A percentile compares a stretch with the other conserved stretches of the same genome.
Evolutionary conservation across 2,888 invertebrate genomes (phyloP).

Genomic region (Villa cingulata): DNA sequence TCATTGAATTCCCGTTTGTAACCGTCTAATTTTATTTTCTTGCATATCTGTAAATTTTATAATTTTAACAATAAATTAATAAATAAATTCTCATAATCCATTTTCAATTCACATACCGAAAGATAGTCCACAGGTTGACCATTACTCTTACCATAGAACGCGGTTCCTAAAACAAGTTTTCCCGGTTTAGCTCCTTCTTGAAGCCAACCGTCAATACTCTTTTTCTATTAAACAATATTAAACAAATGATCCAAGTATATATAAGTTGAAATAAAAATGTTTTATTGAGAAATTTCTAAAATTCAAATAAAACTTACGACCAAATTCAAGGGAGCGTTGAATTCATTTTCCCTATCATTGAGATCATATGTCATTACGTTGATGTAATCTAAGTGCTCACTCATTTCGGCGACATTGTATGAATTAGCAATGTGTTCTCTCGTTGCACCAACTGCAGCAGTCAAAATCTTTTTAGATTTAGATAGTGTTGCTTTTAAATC

Average conservation of each 20-base stretch:
- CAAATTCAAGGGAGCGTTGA: slow-evolving; percentile 39
- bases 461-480: slow-evolving; percentile 33
- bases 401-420: slow-evolving; percentile 39
- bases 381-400: slow-evolving; percentile 38
- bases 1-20: slow-evolving; percentile 26
- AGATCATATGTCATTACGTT: slow-evolving; percentile 45
- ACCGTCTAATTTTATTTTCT: slow-evolving; percentile 24
- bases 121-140: slow-evolving; percentile 36
- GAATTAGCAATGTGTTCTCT: slow-evolving; percentile 32
- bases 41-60: slow-evolving; percentile 26
- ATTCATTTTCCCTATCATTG: slow-evolving; percentile 38
- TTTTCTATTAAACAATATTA: too few species aligned
- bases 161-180: slow-evolving; percentile 34
- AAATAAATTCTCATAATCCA: slow-evolving; percentile 38
- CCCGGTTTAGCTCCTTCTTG: slow-evolving; percentile 24
- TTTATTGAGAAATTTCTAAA: background rate
- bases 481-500: slow-evolving; percentile 30
- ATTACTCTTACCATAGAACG: slow-evolving; percentile 32
- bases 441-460: slow-evolving; percentile 42
- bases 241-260: background rate
- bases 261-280: background rate
- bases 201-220: slow-evolving; percentile 4
- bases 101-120: slow-evolving; percentile 34
- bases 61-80: background rate
- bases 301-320: slow-evolving; percentile 30